These are phyloP conservation scores for Aquatica leii DNA, from an alignment of 2,888 invertebrate species.

Conservation along the genomic window DNA sequence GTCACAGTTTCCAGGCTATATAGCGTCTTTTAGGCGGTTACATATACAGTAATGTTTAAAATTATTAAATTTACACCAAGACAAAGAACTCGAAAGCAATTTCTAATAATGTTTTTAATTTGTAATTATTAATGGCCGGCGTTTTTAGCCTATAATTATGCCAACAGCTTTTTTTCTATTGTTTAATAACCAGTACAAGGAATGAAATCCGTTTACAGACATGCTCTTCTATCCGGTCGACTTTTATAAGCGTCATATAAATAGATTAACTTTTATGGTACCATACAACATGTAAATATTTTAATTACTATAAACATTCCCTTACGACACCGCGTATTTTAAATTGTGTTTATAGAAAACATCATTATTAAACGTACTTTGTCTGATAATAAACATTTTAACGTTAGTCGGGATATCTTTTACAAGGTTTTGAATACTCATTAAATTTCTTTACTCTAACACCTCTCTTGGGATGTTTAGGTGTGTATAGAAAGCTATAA, in stretches of 20 bases:
- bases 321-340: neutral
- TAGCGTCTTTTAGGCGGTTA: conserved; percentile 16
- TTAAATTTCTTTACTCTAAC: conserved; percentile 1
- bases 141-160: conserved; percentile 27
- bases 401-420: neutral
- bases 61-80: conserved; percentile 21
- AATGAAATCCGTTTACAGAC: conserved; percentile 19
- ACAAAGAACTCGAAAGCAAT: conserved; percentile 15
- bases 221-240: conserved; percentile 9
- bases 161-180: conserved; percentile 28
- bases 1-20: conserved; percentile 34
- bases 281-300: neutral
- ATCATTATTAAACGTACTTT: conserved; percentile 8
- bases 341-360: conserved; percentile 8
- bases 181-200: conserved; percentile 18
- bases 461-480: neutral
- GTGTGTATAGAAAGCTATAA: no score
- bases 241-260: conserved; percentile 4
- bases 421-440: neutral
- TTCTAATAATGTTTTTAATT: conserved; percentile 24
- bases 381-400: neutral
- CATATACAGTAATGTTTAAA: conserved; percentile 17
- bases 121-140: conserved; percentile 25
- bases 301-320: conserved; percentile 10
- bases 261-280: conserved; percentile 3